Conservation (phyloP, 2,888 invertebrate genomes). For the Abrostola tripartita region DNA sequence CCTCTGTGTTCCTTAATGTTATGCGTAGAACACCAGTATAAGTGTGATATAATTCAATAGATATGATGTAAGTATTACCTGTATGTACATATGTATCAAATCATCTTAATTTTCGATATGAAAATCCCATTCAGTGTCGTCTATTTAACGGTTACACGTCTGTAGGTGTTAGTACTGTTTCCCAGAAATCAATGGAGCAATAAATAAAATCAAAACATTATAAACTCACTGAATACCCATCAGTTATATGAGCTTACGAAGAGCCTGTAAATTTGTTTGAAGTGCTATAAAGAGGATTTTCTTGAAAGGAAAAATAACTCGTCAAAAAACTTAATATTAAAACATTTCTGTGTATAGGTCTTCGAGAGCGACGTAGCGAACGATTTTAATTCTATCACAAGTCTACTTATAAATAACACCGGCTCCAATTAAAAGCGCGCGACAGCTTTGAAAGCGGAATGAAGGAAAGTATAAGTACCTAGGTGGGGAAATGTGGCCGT, state of each 20-base stretch:
- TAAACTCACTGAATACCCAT: constrained; percentile 65
- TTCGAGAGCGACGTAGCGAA: constrained; percentile 80
- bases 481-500: constrained; percentile 84
- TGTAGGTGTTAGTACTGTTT: constrained; percentile 10
- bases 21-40: constrained; percentile 16
- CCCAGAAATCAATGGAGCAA: constrained; percentile 48
- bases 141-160: constrained; percentile 7
- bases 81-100: not conserved
- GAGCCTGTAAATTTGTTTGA: constrained; percentile 79
- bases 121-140: constrained; percentile 32
- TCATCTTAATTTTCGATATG: constrained; percentile 1
- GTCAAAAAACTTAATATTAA: constrained; percentile 82
- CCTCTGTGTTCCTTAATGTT: constrained; percentile 37
- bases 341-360: constrained; percentile 74
- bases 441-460: constrained; percentile 84
- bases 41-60: too few species aligned
- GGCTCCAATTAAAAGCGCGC: constrained; percentile 85
- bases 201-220: constrained; percentile 58
- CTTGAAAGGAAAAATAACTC: constrained; percentile 77
- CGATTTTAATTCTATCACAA: constrained; percentile 87
- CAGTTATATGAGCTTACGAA: constrained; percentile 65
- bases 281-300: constrained; percentile 78
- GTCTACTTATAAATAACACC: constrained; percentile 85
- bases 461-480: constrained; percentile 81
- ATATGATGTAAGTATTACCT: not conserved